Conservation (phyloP, 2,888 invertebrate species). For the Chromoteleia sp. region DNA sequence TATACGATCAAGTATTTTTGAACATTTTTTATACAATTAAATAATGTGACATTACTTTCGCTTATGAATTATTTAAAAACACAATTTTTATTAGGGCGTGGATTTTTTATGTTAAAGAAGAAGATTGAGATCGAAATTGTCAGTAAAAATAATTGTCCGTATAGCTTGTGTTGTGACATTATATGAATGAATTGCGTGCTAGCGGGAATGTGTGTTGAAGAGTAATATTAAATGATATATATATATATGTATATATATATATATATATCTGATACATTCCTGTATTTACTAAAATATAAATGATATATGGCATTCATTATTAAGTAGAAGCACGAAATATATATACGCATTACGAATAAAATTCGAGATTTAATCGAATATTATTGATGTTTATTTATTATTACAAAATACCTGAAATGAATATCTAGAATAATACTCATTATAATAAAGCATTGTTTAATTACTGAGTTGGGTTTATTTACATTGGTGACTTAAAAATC, state of each 20-base stretch:
- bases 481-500: no score
- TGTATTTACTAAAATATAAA: slow-evolving; percentile 61
- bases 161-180: slow-evolving; percentile 30
- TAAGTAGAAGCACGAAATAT: slow-evolving; percentile 59
- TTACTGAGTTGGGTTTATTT: no score
- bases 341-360: slow-evolving; percentile 52
- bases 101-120: slow-evolving; percentile 5
- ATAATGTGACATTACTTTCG: slow-evolving; percentile 7
- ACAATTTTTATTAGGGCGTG: slow-evolving; percentile 8
- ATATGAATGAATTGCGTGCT: slow-evolving; percentile 25
- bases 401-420: background rate
- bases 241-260: slow-evolving; percentile 44
- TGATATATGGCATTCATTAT: slow-evolving; percentile 65
- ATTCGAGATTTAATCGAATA: slow-evolving; percentile 41
- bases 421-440: no score
- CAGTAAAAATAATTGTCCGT: slow-evolving; percentile 27
- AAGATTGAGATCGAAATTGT: slow-evolving; percentile 1
- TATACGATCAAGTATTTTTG: slow-evolving; percentile 28
- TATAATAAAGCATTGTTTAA: no score
- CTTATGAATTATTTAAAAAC: slow-evolving; percentile 23
- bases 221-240: slow-evolving; percentile 41
- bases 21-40: slow-evolving; percentile 20
- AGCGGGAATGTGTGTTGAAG: slow-evolving; percentile 20
- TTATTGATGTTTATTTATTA: slow-evolving; percentile 4
- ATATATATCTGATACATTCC: slow-evolving; percentile 63